phyloP scores from a whole-genome alignment of 2,113 vertebrate species.

The Hypomesus transpacificus region DNA sequence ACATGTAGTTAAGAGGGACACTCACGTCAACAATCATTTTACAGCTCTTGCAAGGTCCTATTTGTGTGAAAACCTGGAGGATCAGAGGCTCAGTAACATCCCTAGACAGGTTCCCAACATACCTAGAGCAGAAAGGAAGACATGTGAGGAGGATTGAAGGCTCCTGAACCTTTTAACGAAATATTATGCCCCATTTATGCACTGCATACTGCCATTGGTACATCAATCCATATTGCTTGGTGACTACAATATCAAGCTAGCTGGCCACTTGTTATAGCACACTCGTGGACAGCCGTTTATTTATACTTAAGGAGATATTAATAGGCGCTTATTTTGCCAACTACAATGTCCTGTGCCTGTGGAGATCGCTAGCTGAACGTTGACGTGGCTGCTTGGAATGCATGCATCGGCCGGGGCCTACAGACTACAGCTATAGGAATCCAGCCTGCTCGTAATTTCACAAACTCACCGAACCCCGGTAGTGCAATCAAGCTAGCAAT shows the following conservation, averaged over 20 bases:
- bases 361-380: slow-evolving; percentile 37
- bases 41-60: slow-evolving; percentile 98
- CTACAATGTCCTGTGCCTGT: no score
- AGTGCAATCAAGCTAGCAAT: neutral
- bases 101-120: slow-evolving; percentile 96
- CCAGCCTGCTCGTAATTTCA: neutral
- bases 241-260: neutral
- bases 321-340: slow-evolving; percentile 5
- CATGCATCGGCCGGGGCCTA: slow-evolving; percentile 27
- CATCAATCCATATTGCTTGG: neutral
- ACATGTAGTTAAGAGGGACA: slow-evolving; percentile 22
- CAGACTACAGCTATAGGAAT: neutral
- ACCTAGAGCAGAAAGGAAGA: slow-evolving; percentile 71
- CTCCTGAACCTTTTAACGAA: neutral
- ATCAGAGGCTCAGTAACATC: slow-evolving; percentile 97
- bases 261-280: neutral
- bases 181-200: neutral
- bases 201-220: no score
- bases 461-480: no score
- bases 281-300: neutral
- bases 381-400: slow-evolving; percentile 61
- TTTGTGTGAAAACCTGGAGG: slow-evolving; percentile 96
- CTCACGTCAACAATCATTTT: slow-evolving; percentile 99
- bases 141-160: no score
- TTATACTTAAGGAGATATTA: no score